Evolutionary conservation across 2,113 vertebrate genomes (phyloP).

Genomic region (Noctilio leporinus): DNA sequence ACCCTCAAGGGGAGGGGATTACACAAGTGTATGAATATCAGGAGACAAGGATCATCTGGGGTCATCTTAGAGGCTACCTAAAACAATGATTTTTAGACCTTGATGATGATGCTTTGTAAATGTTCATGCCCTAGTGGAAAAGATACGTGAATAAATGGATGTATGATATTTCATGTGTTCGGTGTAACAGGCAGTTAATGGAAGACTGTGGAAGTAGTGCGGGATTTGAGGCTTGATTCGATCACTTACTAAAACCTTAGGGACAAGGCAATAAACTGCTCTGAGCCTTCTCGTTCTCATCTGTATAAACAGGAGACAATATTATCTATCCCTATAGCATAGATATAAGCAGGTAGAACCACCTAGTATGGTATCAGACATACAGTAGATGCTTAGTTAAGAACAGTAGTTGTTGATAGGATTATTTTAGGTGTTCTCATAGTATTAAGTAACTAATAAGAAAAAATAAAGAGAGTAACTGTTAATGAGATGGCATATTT

Average conservation of each 20-base stretch:
- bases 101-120: background rate
- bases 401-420: background rate
- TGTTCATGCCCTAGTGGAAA: background rate
- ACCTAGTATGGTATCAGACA: background rate
- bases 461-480: background rate
- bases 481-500: background rate
- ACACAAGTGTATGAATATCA: background rate
- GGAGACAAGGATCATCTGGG: background rate
- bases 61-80: constrained; percentile 1
- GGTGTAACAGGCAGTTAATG: background rate
- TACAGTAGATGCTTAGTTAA: background rate
- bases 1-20: background rate
- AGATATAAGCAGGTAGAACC: background rate
- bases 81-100: background rate
- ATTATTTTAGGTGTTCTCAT: background rate
- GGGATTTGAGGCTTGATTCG: background rate
- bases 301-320: background rate
- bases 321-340: background rate
- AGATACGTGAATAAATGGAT: background rate
- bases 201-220: background rate
- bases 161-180: background rate
- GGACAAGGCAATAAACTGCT: background rate
- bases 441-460: background rate
- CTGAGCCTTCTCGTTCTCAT: constrained; percentile 3
- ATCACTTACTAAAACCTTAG: background rate